A percentile compares a stretch with the other conserved stretches of the same genome.
Conservation (phyloP, 2,797 vertebrate species). For the Choloepus didactylus region DNA sequence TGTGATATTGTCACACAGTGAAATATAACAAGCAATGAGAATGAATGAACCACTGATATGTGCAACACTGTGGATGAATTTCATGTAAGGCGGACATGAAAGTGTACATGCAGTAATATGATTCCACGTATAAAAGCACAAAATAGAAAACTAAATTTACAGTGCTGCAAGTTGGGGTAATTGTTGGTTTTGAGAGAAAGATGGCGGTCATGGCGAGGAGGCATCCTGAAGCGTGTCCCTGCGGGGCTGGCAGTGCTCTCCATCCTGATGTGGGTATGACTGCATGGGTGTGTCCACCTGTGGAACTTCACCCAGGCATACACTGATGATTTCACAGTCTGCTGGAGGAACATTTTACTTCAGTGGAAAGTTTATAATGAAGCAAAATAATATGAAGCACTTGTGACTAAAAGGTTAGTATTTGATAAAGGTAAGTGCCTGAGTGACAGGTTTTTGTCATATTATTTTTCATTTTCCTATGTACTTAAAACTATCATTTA, state of each 20-base stretch:
- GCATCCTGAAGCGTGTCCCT: neutral
- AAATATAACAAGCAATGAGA: neutral
- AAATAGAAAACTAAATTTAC: neutral
- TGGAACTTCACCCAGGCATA: neutral
- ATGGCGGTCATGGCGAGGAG: neutral
- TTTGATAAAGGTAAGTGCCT: neutral
- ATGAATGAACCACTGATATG: neutral
- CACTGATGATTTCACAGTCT: neutral
- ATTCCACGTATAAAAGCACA: neutral
- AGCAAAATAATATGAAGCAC: neutral
- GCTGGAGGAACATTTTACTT: neutral
- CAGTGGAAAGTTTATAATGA: neutral
- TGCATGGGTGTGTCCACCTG: neutral
- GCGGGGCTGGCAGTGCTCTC: neutral
- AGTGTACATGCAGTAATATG: neutral
- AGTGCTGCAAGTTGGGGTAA: neutral
- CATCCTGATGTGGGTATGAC: too few species aligned
- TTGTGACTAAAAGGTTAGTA: neutral
- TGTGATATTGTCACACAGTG: neutral
- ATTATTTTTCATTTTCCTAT: neutral
- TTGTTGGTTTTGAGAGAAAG: neutral
- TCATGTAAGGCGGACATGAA: neutral
- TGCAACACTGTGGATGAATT: neutral
- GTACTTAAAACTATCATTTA: neutral
- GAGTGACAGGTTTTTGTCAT: neutral